Conservation (phyloP, 2,888 invertebrate genomes). For the Cantharis flavilabris region DNA sequence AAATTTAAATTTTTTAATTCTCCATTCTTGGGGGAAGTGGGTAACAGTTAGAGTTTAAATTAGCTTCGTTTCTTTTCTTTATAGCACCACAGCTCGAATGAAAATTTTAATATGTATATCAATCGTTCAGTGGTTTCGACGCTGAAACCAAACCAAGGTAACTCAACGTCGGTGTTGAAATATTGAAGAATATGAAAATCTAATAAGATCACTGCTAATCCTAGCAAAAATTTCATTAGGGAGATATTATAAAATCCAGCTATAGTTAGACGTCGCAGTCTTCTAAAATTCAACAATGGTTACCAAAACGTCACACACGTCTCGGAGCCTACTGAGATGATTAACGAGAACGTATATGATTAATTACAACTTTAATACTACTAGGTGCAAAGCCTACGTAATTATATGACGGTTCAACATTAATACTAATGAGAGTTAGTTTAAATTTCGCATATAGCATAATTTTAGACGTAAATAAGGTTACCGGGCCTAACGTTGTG, state of each 20-base stretch:
- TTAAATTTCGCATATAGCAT: not conserved
- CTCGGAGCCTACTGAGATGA: slow-evolving; percentile 10
- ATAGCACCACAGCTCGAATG: not conserved
- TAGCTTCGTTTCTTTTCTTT: not conserved
- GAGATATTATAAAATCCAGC: not conserved
- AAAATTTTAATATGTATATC: not conserved
- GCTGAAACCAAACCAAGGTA: not conserved
- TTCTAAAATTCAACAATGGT: slow-evolving; percentile 10
- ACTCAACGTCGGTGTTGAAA: not conserved
- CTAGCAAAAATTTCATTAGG: not conserved
- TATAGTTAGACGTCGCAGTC: not conserved
- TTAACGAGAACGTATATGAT: slow-evolving; percentile 19
- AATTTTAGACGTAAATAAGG: not conserved
- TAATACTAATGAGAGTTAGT: slow-evolving; percentile 1
- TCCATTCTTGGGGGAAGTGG: not conserved
- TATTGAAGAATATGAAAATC: too few species aligned
- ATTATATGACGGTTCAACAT: slow-evolving; percentile 15
- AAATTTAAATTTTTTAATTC: not conserved
- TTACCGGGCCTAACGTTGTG: not conserved
- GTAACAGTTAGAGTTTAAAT: not conserved
- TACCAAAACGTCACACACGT: slow-evolving; percentile 14
- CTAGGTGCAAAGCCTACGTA: slow-evolving; percentile 18
- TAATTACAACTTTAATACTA: slow-evolving; percentile 18
- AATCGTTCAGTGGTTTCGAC: not conserved
- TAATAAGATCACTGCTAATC: not conserved